Evolutionary conservation across 2,888 invertebrate species (phyloP).

Genomic region (Eulithis prunata): DNA sequence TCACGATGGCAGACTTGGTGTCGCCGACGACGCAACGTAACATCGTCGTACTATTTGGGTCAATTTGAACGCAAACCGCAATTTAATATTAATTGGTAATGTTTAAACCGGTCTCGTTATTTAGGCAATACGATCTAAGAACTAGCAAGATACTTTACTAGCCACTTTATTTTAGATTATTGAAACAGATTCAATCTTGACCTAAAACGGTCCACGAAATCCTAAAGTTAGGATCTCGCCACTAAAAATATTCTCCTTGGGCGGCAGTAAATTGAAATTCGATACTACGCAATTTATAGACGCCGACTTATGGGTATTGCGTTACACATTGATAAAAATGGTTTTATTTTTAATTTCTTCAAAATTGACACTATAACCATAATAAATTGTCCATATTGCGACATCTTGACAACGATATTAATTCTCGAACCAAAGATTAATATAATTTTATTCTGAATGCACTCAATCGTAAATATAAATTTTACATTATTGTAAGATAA

Average conservation of each 20-base stretch:
- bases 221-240: constrained; percentile 28
- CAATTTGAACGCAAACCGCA: constrained; percentile 17
- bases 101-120: not conserved
- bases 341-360: constrained; percentile 11
- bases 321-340: constrained; percentile 33
- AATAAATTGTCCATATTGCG: no score
- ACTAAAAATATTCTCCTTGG: constrained; percentile 46
- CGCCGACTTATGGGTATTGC: constrained; percentile 46
- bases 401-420: not conserved
- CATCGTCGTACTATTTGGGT: constrained; percentile 25
- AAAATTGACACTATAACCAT: no score
- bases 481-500: constrained; percentile 2
- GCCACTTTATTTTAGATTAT: not conserved
- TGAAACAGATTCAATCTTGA: constrained; percentile 31
- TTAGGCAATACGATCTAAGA: no score
- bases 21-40: constrained; percentile 25
- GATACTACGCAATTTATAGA: constrained; percentile 53
- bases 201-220: constrained; percentile 43
- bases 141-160: no score
- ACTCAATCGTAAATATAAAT: no score
- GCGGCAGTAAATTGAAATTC: constrained; percentile 51
- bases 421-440: not conserved
- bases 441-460: no score
- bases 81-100: constrained; percentile 14
- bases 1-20: constrained; percentile 22